Percentiles rank a stretch among this genome's conserved stretches.
These are phyloP conservation scores for Sialis fuliginosa DNA, from an alignment of 2,888 invertebrate species.

Conservation along the genomic window DNA sequence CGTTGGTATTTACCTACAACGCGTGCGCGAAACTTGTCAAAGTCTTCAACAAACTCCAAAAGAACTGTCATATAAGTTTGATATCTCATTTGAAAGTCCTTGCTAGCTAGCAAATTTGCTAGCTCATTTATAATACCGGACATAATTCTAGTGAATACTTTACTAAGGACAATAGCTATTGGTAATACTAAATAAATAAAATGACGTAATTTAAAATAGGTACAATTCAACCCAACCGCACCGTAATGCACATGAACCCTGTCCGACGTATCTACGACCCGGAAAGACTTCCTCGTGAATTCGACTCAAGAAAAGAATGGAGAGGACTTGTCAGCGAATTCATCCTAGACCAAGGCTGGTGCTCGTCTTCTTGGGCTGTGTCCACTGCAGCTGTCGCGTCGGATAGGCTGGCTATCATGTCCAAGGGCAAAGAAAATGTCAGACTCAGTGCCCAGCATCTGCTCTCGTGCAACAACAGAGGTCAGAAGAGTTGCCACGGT, in stretches of 20 bases:
- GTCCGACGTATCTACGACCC: constrained; percentile 39
- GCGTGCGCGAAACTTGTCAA: no score
- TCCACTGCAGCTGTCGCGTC: constrained; percentile 67
- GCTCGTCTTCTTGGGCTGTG: constrained; percentile 88
- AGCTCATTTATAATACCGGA: no score
- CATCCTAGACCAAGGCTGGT: constrained; percentile 53
- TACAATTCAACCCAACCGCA: constrained; percentile 30
- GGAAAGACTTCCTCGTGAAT: constrained; percentile 41
- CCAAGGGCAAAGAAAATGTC: constrained; percentile 56
- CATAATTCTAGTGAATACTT: no score
- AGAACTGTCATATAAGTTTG: no score
- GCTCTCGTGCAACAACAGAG: constrained; percentile 63
- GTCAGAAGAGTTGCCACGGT: constrained; percentile 67
- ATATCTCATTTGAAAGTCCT: no score
- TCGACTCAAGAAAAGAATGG: constrained; percentile 68
- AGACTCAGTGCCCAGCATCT: constrained; percentile 70
- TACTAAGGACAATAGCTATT: neutral
- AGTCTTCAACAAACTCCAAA: no score
- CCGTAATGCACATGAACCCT: constrained; percentile 35
- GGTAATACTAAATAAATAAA: neutral
- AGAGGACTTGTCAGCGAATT: constrained; percentile 43
- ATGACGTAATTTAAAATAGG: constrained; percentile 21
- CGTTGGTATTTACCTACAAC: no score
- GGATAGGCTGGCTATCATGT: constrained; percentile 71
- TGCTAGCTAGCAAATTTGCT: no score